Evolutionary conservation across 2,797 vertebrate species (phyloP), one percentile per base, ranked within the genome.

Genomic region (Falco cherrug): DNA sequence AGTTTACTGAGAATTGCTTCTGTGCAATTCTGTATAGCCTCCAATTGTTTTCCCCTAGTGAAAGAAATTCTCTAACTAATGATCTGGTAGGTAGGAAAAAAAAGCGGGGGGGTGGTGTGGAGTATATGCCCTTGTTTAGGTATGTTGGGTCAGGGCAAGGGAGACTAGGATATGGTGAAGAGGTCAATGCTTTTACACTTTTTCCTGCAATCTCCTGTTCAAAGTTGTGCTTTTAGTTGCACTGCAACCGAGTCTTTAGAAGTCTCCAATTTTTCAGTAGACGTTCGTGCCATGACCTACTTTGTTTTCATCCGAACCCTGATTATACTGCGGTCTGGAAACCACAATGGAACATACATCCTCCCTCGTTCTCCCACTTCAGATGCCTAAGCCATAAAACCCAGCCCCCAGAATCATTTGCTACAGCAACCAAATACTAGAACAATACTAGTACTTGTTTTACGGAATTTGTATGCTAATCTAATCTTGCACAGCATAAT

Each of bases 401-500:
- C 74, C 88, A 92, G 53, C 37, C 81, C 69, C 86, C 60, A 68
- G 71, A 95, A 89, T 31, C 0, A 4, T 59, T 87, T 57, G 37
- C 67, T 89, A 41, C 63, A 87, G 83, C 59, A 60, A 85, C 17
- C 0, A 0, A 70, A n/a, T 15, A 41, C 10, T 31, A 31, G 53
- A 94, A 97, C 95, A 97, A 95, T 83, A 57, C 57, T 33, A 39
- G 16, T 57, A 53, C 68, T 95, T 95, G 92, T 95, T 92, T 87
- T 14, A 69, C 8, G 41, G 60, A 61, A 93, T 85, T 61, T 63
- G 7, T 70, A 95, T 93, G 88, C 78, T 83, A 85, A 95, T 83
- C 70, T 84, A 90, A 87, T 84, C 85, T 90, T 90, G 86, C 33
- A 87, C 29, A 80, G 81, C 33, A 77, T 47, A 90, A 87, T 39